Percentiles rank a stretch among this genome's conserved stretches.
phyloP scores from a whole-genome alignment of 2,113 vertebrate species.

The Ondatra zibethicus region DNA sequence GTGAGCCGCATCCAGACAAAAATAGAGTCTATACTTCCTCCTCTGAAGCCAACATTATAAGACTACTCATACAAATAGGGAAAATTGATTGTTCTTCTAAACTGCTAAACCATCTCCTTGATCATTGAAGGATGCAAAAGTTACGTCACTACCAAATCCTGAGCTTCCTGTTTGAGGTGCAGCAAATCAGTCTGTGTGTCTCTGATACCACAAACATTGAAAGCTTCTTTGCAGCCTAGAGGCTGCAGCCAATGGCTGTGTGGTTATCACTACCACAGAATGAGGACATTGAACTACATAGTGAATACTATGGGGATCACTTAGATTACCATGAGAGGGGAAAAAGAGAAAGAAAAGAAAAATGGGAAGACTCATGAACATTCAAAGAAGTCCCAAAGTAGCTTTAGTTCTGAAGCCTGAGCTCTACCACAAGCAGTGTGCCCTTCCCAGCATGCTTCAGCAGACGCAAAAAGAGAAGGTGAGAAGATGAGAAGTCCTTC shows the following conservation, averaged over 20 bases:
- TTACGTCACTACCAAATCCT: neutral
- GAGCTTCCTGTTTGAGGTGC: neutral
- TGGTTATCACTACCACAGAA: neutral
- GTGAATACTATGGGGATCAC: neutral
- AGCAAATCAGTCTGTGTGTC: neutral
- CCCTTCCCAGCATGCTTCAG: no score
- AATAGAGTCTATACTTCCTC: neutral
- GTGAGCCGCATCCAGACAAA: conserved; percentile 6
- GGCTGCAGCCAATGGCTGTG: neutral
- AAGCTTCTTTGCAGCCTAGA: neutral
- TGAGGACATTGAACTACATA: neutral
- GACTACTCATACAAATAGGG: conserved; percentile 5
- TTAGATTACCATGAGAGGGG: neutral
- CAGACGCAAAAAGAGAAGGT: neutral
- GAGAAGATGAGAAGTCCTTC: neutral
- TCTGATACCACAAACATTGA: neutral
- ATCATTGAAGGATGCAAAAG: conserved; percentile 10
- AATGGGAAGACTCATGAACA: neutral
- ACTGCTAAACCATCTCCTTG: neutral
- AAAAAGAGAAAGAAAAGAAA: neutral
- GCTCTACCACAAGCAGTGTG: neutral
- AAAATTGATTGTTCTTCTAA: conserved; percentile 24
- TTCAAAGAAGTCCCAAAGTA: neutral
- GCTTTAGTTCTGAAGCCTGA: neutral
- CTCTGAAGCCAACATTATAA: neutral